phyloP scores from a whole-genome alignment of 2,888 invertebrate species.

The Tachina grossa region DNA sequence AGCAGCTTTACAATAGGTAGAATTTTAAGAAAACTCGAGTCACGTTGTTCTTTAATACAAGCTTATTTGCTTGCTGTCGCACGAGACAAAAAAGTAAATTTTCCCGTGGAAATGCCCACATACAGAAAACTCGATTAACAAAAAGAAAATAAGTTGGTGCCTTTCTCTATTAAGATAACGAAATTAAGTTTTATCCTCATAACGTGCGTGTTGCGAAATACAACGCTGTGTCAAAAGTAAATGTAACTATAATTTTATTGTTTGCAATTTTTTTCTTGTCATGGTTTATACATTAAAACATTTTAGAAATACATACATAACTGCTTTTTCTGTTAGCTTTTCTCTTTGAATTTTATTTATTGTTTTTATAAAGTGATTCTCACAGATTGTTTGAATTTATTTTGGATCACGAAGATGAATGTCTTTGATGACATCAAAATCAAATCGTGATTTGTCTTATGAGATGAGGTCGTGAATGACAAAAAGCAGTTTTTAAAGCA shows the following conservation, averaged over 20 bases:
- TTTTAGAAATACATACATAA: constrained; percentile 35
- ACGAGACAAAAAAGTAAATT: too few species aligned
- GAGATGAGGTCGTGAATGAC: not conserved
- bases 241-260: constrained; percentile 34
- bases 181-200: constrained; percentile 8
- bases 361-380: constrained; percentile 50
- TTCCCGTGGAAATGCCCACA: too few species aligned
- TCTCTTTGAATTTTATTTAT: constrained; percentile 1
- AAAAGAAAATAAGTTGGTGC: too few species aligned
- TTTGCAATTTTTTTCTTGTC: constrained; percentile 15
- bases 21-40: too few species aligned
- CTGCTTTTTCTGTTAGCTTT: not conserved
- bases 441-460: constrained; percentile 65
- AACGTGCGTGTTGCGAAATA: constrained; percentile 36
- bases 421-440: constrained; percentile 59
- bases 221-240: constrained; percentile 4
- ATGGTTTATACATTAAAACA: constrained; percentile 15
- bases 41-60: too few species aligned
- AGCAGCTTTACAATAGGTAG: too few species aligned
- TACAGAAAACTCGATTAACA: too few species aligned
- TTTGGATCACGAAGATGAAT: constrained; percentile 53
- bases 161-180: too few species aligned
- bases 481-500: too few species aligned
- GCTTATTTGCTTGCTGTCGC: too few species aligned
- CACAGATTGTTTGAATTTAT: constrained; percentile 41